Evolutionary conservation across 2,113 vertebrate species (phyloP).

Genomic region (Xiphophorus maculatus): DNA sequence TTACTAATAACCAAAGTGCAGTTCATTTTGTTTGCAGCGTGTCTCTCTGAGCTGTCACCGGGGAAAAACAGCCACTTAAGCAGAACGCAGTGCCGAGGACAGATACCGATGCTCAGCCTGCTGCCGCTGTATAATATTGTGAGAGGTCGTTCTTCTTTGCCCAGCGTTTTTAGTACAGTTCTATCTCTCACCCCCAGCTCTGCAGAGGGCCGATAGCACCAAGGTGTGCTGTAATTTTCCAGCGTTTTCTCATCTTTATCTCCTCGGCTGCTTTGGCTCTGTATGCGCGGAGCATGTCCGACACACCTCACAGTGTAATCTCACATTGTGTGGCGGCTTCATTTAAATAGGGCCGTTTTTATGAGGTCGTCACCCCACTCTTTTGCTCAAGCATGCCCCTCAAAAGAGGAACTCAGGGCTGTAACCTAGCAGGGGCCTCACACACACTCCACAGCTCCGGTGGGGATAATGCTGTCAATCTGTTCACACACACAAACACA

Average conservation of each 20-base stretch:
- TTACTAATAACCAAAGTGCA: background rate
- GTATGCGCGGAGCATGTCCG: slow-evolving; percentile 49
- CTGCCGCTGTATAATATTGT: slow-evolving; percentile 38
- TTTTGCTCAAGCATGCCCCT: slow-evolving; percentile 24
- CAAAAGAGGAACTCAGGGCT: slow-evolving; percentile 11
- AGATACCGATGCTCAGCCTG: slow-evolving; percentile 56
- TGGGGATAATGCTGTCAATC: background rate
- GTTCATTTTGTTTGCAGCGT: slow-evolving; percentile 9
- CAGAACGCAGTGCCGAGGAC: slow-evolving; percentile 28
- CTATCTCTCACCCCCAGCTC: slow-evolving; percentile 69
- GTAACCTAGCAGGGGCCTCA: slow-evolving; percentile 17
- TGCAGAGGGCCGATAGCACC: slow-evolving; percentile 55
- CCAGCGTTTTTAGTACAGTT: slow-evolving; percentile 46
- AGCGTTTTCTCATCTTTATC: slow-evolving; percentile 69
- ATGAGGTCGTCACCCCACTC: slow-evolving; percentile 54
- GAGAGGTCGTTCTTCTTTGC: slow-evolving; percentile 62
- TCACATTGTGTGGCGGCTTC: slow-evolving; percentile 41
- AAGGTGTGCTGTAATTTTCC: slow-evolving; percentile 60
- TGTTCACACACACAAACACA: background rate
- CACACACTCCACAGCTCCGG: background rate
- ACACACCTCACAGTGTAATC: slow-evolving; percentile 63
- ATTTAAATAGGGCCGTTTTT: slow-evolving; percentile 64
- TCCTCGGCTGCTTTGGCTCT: slow-evolving; percentile 40
- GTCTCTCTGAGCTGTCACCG: slow-evolving; percentile 45
- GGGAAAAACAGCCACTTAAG: slow-evolving; percentile 46